Percentiles rank a stretch among this genome's conserved stretches.
Conservation (phyloP, 2,797 vertebrate genomes). For the Pseudochaenichthys georgianus region DNA sequence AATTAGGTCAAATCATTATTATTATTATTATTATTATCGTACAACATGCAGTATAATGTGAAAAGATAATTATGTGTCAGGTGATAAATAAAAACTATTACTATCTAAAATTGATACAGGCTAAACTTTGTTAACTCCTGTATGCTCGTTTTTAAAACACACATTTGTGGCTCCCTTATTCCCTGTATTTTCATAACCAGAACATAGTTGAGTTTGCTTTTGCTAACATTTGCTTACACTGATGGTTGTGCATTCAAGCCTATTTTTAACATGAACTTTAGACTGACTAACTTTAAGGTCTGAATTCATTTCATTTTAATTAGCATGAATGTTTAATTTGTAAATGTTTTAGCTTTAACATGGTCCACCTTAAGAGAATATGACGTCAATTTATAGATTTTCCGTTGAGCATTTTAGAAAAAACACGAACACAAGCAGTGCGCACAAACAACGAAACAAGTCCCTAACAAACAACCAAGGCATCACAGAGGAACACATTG, state of each 20-base stretch:
- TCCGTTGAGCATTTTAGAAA: neutral
- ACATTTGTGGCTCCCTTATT: neutral
- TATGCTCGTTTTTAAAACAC: neutral
- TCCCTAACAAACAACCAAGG: neutral
- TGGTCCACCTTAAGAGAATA: neutral
- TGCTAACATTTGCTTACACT: too few relatives aligned
- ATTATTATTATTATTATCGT: too few relatives aligned
- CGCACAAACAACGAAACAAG: neutral
- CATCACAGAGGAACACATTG: constrained; percentile 2
- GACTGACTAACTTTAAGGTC: neutral
- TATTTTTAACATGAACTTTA: neutral
- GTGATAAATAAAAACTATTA: too few relatives aligned
- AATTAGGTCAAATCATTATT: neutral
- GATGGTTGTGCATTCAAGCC: too few relatives aligned
- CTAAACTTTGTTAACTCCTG: too few relatives aligned
- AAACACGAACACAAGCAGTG: constrained; percentile 19
- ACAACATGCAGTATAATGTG: too few relatives aligned
- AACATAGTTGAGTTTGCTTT: too few relatives aligned
- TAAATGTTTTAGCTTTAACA: neutral
- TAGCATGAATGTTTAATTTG: neutral
- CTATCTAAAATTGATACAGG: too few relatives aligned
- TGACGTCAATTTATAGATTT: neutral
- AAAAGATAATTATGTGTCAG: too few relatives aligned
- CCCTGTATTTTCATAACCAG: neutral
- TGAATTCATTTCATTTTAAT: neutral